Base-by-base conservation (phyloP, 1,140 invertebrate species). In the Philopotamus ludificatus region DNA sequence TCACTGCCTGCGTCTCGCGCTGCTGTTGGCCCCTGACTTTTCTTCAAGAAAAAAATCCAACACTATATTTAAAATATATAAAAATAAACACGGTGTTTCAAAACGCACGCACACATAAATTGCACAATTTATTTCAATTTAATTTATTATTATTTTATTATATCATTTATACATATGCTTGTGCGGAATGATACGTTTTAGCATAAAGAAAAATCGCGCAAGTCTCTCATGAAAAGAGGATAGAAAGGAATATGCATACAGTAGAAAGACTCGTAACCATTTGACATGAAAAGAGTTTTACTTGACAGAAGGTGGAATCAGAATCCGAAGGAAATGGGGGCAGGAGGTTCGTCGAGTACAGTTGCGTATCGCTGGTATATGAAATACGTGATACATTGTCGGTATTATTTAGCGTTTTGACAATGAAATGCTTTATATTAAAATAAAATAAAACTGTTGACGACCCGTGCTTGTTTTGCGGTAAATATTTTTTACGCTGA, bases 201-300 rank as follows among this genome's bases (percentile, higher is more conserved):
- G n/a, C 28, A 34, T 34, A 34, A 53, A 62, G 47, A 42, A 22
- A 62, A 53, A 60, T 60, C 57, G 57, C 26, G 47, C 57, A 34
- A 60, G 57, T 60, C 44, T 21, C 44, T 3, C 23, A 39, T 18
- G 54, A 57, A 57, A 60, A 42, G 57, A 47, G 57, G 39, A 60
- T 60, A 60, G 57, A 60, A 60, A 60, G 44, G 47, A 47, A 60
- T 60, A 49, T 47, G 44, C 57, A 60, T 47, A 47, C n/a, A 22
- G 57, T 60, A 21, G 57, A 60, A 60, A 44, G 57, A 49, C 57
- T 60, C 57, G 57, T 34, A 60, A 60, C 57, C 57, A 60, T 60
- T 60, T 60, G 57, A 60, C 57, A 60, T 60, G 57, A 60, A 60
- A 60, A 60, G 57, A 60, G 57, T 60, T 60, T 60, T 60, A 60